Conservation (phyloP, 2,797 vertebrate genomes). For the Borostomias antarcticus region DNA sequence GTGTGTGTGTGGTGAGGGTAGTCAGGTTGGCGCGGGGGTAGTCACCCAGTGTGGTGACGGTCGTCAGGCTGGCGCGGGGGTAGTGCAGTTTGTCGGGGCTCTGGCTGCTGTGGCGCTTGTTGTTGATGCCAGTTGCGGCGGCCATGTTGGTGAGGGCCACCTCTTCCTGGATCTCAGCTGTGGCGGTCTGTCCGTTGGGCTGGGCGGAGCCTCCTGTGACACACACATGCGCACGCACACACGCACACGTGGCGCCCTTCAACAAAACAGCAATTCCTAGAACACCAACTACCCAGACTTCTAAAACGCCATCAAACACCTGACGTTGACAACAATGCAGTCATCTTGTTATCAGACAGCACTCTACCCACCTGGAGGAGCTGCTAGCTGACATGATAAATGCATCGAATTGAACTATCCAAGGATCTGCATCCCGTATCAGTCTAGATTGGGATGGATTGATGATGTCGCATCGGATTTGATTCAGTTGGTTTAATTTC, state of each 20-base stretch:
- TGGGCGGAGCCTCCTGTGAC: constrained; percentile 45
- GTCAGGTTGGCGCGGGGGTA: constrained; percentile 43
- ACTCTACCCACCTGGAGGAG: too few relatives aligned
- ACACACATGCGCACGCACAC: not conserved
- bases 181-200: constrained; percentile 84
- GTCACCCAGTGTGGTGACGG: constrained; percentile 84
- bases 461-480: too few relatives aligned
- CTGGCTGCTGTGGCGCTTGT: constrained; percentile 80
- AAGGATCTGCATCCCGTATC: too few relatives aligned
- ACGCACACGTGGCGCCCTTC: not conserved
- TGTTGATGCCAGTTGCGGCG: constrained; percentile 56
- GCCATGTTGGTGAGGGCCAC: constrained; percentile 80
- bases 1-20: not conserved
- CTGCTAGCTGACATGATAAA: not conserved
- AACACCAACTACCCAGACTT: too few relatives aligned
- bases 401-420: not conserved
- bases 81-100: constrained; percentile 79
- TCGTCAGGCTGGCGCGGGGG: constrained; percentile 77
- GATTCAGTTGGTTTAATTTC: too few relatives aligned
- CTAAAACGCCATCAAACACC: too few relatives aligned
- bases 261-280: too few relatives aligned
- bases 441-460: too few relatives aligned
- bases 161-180: constrained; percentile 86
- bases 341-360: too few relatives aligned
- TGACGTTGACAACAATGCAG: too few relatives aligned